A percentile compares a stretch with the other conserved stretches of the same genome.
Conservation (phyloP, 2,888 invertebrate genomes). For the Drosophila neotestacea region DNA sequence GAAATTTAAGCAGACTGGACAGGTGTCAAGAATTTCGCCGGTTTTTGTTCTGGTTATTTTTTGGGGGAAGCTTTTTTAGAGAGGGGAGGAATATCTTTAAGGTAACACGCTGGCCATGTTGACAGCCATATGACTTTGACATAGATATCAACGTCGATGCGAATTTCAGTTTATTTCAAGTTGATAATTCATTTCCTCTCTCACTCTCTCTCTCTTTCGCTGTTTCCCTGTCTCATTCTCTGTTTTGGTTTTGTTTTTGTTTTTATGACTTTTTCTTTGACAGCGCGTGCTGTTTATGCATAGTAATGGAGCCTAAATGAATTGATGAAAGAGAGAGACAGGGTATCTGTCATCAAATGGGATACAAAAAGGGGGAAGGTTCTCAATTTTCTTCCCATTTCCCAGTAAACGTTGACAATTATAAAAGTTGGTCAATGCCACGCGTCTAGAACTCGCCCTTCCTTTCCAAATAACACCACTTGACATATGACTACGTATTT, state of each 20-base stretch:
- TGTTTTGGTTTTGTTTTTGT: conserved; percentile 9
- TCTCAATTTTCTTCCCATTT: conserved; percentile 2
- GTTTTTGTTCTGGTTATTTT: conserved; percentile 9
- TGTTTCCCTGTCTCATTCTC: neutral
- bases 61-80: neutral
- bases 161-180: conserved; percentile 42
- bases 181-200: neutral
- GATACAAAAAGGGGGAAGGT: neutral
- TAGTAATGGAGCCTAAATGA: conserved; percentile 42
- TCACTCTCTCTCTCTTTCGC: neutral
- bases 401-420: conserved; percentile 30
- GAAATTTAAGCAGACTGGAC: conserved; percentile 49
- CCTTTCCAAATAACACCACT: conserved; percentile 27
- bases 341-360: conserved; percentile 8
- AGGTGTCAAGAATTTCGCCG: conserved; percentile 54
- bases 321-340: conserved; percentile 14
- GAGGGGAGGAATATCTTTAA: neutral
- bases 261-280: conserved; percentile 22
- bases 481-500: conserved; percentile 50
- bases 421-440: conserved; percentile 73
- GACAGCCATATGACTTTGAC: conserved; percentile 65
- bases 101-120: conserved; percentile 28
- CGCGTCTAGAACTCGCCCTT: conserved; percentile 36
- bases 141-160: conserved; percentile 58
- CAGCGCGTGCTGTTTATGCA: conserved; percentile 34